phyloP scores from a whole-genome alignment of 1,140 invertebrate genomes.

The Sitobion miscanthi region DNA sequence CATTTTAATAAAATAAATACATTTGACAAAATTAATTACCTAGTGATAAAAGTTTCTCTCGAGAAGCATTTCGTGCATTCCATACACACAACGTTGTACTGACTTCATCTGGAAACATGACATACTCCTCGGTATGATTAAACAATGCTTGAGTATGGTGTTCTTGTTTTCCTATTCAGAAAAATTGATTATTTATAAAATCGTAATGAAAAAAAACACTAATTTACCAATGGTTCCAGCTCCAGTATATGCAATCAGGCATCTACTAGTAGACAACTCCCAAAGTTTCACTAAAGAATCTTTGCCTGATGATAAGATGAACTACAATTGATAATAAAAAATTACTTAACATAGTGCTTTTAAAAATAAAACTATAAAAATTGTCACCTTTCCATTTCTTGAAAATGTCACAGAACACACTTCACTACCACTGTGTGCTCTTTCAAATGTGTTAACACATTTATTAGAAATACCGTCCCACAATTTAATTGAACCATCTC shows the following conservation, averaged over 20 bases:
- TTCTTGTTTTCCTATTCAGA: too few relatives aligned
- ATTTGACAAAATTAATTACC: conserved; percentile 62
- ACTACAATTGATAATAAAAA: conserved; percentile 67
- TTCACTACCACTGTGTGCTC: conserved; percentile 93
- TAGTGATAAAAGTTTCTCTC: conserved; percentile 89
- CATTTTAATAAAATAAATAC: neutral
- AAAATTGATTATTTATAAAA: too few relatives aligned
- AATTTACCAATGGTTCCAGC: conserved; percentile 87
- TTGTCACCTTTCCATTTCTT: conserved; percentile 90
- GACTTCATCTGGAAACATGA: conserved; percentile 97
- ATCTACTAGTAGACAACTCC: conserved; percentile 95
- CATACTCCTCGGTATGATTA: conserved; percentile 97
- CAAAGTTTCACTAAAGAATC: conserved; percentile 97
- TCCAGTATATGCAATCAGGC: conserved; percentile 94
- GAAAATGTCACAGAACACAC: conserved; percentile 95
- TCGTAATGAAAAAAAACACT: too few relatives aligned
- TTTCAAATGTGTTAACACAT: conserved; percentile 91
- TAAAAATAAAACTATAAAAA: neutral
- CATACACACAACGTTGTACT: conserved; percentile 98
- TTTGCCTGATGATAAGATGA: conserved; percentile 92
- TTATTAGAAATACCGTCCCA: conserved; percentile 96
- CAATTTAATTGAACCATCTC: conserved; percentile 92
- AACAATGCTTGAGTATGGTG: too few relatives aligned
- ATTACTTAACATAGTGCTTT: neutral
- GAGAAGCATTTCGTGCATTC: conserved; percentile 94